Evolutionary conservation across 2,113 vertebrate species (phyloP).

Genomic region (Deroptyus accipitrinus): DNA sequence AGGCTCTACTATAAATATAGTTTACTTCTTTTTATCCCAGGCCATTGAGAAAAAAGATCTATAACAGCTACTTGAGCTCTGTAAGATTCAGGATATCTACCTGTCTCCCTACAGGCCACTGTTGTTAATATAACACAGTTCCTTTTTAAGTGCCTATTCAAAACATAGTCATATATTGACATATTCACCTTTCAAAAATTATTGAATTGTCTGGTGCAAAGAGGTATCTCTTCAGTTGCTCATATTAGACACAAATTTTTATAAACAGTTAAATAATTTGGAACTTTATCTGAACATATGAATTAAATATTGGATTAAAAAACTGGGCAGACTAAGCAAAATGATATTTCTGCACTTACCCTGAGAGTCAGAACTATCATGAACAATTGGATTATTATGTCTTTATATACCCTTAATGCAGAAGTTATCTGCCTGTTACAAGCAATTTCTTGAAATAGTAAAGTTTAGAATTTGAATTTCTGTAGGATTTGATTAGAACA

Average conservation of each 20-base stretch:
- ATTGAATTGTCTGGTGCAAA: not conserved
- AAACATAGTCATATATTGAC: not conserved
- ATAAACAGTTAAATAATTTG: not conserved
- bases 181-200: not conserved
- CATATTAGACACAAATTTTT: not conserved
- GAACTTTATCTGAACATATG: not conserved
- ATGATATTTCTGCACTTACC: not conserved
- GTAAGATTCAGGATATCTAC: not conserved
- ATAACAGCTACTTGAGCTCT: not conserved
- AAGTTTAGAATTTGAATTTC: not conserved
- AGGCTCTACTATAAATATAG: not conserved
- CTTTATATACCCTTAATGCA: not conserved
- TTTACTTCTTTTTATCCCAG: not conserved
- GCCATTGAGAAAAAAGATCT: not conserved
- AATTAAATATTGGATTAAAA: not conserved
- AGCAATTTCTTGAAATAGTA: not conserved
- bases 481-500: not conserved
- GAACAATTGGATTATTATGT: not conserved
- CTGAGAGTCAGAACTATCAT: not conserved
- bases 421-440: not conserved
- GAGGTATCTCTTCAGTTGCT: not conserved
- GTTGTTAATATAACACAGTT: not conserved
- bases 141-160: not conserved
- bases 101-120: not conserved
- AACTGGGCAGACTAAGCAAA: not conserved